Base-by-base conservation (phyloP, 1,140 invertebrate species). In the Drosophila ironensis region DNA sequence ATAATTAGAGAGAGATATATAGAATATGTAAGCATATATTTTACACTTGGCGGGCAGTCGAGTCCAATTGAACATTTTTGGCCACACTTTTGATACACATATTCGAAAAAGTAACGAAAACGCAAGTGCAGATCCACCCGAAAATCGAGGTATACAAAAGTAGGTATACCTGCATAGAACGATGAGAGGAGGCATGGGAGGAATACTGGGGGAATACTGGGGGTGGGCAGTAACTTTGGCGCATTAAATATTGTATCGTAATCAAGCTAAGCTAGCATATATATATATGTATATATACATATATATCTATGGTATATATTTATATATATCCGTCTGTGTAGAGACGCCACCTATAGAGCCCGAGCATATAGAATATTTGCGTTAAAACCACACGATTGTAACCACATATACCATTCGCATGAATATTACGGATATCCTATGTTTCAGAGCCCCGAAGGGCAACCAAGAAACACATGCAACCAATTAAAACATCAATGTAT, bases 31-130 rank as follows among this genome's bases (percentile, higher is more conserved):
- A 51, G 14, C 19, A 66, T 66, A 66, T 66, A 66, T 66, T 66
- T 66, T 66, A 66, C 61, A 66, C 59, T 42, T 37, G 59, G 41
- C 40, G 12, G 53, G 27, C 0, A 40, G 51, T 60, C 22, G 47
- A 66, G 61, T 66, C 61, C 59, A 51, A 64, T 2, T 27, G 11
- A 27, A 37, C 40, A 42, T 6, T 41, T 74, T 74, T 53, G 50
- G 44, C 56, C 44, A 61, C 59, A 60, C 54, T 75, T 75, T 75
- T 75, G 72, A 75, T 75, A 75, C 56, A 64, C 45, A 75, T 63
- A 75, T 75, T 70, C 40, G 19, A 42, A 19, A 9, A 19, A 11
- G 44, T 45, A 24, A 0, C n/a, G 14, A 20, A 57, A 38, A 6
- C n/a, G n/a, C n/a, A 11, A 35, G 14, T 6, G 7, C 12, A 35